Percentiles rank a stretch among this genome's conserved stretches.
Conservation (phyloP, 64 coral and sea anemone species). For the Montipora cactus region DNA sequence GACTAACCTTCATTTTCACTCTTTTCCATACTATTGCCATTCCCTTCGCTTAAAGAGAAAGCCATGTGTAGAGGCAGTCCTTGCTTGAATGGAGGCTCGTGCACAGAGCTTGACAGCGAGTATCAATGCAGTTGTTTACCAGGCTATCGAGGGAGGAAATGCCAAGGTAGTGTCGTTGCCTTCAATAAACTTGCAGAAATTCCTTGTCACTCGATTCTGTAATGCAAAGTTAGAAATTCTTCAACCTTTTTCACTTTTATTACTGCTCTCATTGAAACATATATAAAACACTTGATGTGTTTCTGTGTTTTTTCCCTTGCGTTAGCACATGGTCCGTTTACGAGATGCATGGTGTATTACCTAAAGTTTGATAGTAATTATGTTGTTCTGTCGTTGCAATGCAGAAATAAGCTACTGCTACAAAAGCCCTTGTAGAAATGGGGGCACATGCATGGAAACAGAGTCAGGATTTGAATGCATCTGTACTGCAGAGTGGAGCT, state of each 20-base stretch:
- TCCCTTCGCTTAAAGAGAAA: slow-evolving; percentile 32
- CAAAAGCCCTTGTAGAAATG: slow-evolving; percentile 82
- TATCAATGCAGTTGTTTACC: slow-evolving; percentile 86
- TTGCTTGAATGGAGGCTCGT: slow-evolving; percentile 88
- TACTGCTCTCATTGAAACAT: too few relatives aligned
- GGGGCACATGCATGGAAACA: slow-evolving; percentile 82
- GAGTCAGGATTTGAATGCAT: slow-evolving; percentile 78
- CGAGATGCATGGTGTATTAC: not conserved
- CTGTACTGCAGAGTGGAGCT: slow-evolving; percentile 76
- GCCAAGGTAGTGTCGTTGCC: slow-evolving; percentile 55
- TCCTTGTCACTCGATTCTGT: not conserved
- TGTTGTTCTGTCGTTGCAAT: not conserved
- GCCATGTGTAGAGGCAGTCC: slow-evolving; percentile 73
- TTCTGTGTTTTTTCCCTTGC: too few relatives aligned
- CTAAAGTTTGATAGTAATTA: not conserved
- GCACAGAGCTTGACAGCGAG: slow-evolving; percentile 83
- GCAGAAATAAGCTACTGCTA: slow-evolving; percentile 79
- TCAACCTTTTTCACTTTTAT: too few relatives aligned
- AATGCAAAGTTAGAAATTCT: too few relatives aligned
- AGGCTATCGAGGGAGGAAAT: slow-evolving; percentile 82
- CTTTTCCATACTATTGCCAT: too few relatives aligned
- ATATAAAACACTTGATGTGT: too few relatives aligned
- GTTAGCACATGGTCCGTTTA: not conserved
- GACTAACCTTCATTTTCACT: too few relatives aligned
- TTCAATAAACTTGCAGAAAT: not conserved